These are phyloP conservation scores for Microtus obscurus DNA, from an alignment of 2,797 vertebrate genomes.

Conservation along the genomic window DNA sequence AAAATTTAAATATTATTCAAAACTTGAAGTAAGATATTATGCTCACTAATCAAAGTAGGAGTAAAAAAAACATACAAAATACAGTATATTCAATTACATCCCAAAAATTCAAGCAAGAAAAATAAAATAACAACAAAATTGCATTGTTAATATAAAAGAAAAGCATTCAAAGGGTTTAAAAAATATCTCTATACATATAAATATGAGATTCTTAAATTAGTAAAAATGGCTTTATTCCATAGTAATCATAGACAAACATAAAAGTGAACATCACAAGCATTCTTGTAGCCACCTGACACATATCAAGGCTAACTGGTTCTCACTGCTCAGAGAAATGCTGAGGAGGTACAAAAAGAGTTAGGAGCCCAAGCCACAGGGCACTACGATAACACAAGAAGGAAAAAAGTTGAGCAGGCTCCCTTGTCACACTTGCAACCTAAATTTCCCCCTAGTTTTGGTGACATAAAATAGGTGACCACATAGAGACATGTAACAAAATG, in stretches of 20 bases:
- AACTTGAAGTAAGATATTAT: not conserved
- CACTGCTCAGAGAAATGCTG: not conserved
- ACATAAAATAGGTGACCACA: not conserved
- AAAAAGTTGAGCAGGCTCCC: not conserved
- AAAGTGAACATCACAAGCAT: not conserved
- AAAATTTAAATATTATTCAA: not conserved
- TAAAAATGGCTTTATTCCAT: not conserved
- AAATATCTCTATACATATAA: not conserved
- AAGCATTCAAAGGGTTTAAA: not conserved
- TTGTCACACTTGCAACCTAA: not conserved
- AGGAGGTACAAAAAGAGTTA: not conserved
- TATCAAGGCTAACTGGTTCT: not conserved
- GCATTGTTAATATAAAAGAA: not conserved
- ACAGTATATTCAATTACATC: not conserved
- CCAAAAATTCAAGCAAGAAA: not conserved
- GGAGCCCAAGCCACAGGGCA: not conserved
- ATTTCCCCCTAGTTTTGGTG: not conserved
- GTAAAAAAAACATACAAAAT: not conserved
- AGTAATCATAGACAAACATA: constrained; percentile 5
- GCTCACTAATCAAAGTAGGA: not conserved
- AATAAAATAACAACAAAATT: not conserved
- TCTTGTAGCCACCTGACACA: not conserved
- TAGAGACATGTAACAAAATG: not conserved
- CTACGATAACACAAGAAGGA: not conserved
- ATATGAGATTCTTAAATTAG: not conserved